These are phyloP conservation scores for Eupithecia exiguata DNA, from an alignment of 2,888 invertebrate genomes.

Conservation along the genomic window DNA sequence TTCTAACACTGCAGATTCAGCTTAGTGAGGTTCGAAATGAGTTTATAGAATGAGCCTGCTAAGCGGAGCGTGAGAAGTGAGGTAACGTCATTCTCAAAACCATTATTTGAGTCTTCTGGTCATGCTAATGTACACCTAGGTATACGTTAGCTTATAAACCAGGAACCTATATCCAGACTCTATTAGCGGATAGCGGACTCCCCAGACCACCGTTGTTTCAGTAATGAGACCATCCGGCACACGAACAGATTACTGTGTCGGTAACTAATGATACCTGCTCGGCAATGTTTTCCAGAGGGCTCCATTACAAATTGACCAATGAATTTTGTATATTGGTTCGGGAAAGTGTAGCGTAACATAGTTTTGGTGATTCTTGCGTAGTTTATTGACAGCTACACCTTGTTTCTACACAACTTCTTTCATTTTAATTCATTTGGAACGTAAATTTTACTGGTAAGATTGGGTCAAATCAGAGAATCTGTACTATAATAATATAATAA, in stretches of 20 bases:
- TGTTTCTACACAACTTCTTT: no score
- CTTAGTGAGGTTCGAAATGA: no score
- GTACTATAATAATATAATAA: no score
- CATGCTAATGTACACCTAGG: not conserved
- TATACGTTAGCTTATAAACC: not conserved
- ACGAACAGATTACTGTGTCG: conserved; percentile 20
- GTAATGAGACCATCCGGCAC: conserved; percentile 24
- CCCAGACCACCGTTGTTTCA: conserved; percentile 12
- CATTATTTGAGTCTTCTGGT: no score
- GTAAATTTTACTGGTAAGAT: no score
- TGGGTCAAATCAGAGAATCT: no score
- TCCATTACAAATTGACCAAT: conserved; percentile 23
- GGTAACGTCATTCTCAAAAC: no score
- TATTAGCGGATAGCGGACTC: not conserved
- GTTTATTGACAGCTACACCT: not conserved
- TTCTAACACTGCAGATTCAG: no score
- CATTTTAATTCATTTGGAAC: no score
- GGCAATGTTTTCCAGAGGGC: conserved; percentile 17
- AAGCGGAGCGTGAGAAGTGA: no score
- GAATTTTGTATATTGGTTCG: conserved; percentile 18
- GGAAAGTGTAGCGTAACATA: conserved; percentile 3
- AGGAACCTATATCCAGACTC: not conserved
- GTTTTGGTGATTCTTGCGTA: not conserved
- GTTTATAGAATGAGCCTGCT: no score
- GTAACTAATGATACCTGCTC: conserved; percentile 27